Conservation (phyloP, 2,888 invertebrate species). For the Molorchus minor region DNA sequence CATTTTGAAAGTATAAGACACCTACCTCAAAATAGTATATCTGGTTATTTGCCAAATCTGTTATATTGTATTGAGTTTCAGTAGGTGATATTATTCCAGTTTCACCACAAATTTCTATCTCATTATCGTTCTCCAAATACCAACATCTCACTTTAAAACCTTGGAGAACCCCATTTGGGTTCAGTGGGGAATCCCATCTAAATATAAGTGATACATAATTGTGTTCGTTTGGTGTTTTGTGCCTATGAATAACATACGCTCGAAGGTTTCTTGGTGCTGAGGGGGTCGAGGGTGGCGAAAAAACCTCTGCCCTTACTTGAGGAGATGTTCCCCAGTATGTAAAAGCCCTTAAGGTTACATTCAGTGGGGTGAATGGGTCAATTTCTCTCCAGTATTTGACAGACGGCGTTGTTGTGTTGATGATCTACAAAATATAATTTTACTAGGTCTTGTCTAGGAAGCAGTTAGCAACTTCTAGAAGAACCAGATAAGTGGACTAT, state of each 20-base stretch:
- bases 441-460: too few relatives aligned
- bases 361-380: conserved; percentile 75
- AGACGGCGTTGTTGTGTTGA: conserved; percentile 65
- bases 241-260: conserved; percentile 62
- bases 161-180: conserved; percentile 77
- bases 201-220: conserved; percentile 64
- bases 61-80: conserved; percentile 68
- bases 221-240: conserved; percentile 50
- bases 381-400: conserved; percentile 66
- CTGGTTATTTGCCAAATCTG: conserved; percentile 68
- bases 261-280: conserved; percentile 77
- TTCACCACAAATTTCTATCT: conserved; percentile 66
- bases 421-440: conserved; percentile 58
- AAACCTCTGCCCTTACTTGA: conserved; percentile 69
- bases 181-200: conserved; percentile 82
- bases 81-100: conserved; percentile 64
- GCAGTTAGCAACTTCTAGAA: too few relatives aligned
- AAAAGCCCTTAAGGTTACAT: conserved; percentile 80
- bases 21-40: conserved; percentile 75
- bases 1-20: too few relatives aligned
- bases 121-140: conserved; percentile 63
- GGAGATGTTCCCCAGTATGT: conserved; percentile 86
- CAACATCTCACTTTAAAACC: conserved; percentile 79
- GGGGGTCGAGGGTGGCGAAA: conserved; percentile 84
- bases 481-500: too few relatives aligned